Conservation (phyloP, 1,140 invertebrate genomes). For the Drosophila sturtevanti region DNA sequence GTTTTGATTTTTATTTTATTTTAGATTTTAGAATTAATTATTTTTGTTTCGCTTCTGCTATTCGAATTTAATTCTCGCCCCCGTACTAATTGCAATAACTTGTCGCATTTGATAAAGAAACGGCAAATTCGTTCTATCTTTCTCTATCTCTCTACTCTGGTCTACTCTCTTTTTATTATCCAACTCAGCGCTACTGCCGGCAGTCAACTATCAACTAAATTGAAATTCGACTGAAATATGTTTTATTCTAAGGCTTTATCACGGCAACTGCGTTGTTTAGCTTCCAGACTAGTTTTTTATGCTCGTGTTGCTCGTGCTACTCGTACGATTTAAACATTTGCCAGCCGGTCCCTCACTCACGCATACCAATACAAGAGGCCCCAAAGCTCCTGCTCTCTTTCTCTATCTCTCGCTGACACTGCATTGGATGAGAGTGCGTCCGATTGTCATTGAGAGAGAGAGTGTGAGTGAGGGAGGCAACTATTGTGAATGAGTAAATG, state of each 20-base stretch:
- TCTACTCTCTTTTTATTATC: conserved; percentile 43
- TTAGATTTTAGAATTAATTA: conserved; percentile 16
- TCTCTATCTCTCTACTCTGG: not conserved
- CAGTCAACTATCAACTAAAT: conserved; percentile 70
- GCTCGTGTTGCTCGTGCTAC: conserved; percentile 10
- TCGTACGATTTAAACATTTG: conserved; percentile 33
- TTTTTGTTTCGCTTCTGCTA: conserved; percentile 15
- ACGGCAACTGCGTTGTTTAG: conserved; percentile 47
- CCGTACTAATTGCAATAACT: conserved; percentile 69
- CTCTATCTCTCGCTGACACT: conserved; percentile 20
- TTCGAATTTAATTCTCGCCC: conserved; percentile 40
- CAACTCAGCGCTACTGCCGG: conserved; percentile 49
- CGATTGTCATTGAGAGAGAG: not conserved
- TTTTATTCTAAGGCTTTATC: conserved; percentile 40
- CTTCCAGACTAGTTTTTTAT: conserved; percentile 46
- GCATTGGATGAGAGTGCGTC: not conserved
- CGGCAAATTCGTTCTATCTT: not conserved
- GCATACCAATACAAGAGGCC: conserved; percentile 19
- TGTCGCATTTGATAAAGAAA: conserved; percentile 45
- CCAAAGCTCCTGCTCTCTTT: not conserved
- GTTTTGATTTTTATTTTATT: conserved; percentile 13
- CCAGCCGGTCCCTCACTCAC: conserved; percentile 26
- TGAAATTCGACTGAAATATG: not conserved
- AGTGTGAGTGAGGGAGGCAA: not conserved
- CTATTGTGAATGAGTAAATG: not conserved